phyloP scores from a whole-genome alignment of 2,797 vertebrate genomes.

The Buphagus erythrorhynchus region DNA sequence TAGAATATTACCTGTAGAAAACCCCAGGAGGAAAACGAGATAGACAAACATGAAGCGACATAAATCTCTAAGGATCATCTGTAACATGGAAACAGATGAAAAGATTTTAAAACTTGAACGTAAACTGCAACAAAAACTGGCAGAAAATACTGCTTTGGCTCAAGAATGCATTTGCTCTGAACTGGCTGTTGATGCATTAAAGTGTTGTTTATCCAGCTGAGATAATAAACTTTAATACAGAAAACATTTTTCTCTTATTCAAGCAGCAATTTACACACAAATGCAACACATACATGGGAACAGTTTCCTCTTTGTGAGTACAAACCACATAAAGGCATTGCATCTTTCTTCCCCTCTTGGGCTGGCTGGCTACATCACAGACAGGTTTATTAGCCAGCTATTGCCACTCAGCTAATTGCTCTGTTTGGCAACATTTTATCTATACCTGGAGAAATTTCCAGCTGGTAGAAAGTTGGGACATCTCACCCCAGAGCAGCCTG shows the following conservation, averaged over 20 bases:
- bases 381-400: neutral
- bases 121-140: neutral
- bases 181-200: neutral
- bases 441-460: neutral
- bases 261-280: neutral
- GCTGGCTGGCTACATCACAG: neutral
- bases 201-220: neutral
- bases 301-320: neutral
- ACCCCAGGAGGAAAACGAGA: constrained; percentile 90
- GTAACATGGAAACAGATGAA: neutral
- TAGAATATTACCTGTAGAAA: constrained; percentile 88
- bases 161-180: neutral
- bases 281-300: neutral
- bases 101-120: neutral
- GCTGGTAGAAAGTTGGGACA: neutral
- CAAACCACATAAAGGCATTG: neutral
- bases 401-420: neutral
- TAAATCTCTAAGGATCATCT: constrained; percentile 95
- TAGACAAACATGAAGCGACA: constrained; percentile 94
- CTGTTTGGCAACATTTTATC: neutral
- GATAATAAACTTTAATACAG: neutral
- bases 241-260: neutral
- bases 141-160: neutral
- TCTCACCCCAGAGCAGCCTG: neutral
- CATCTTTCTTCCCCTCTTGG: neutral